These are phyloP conservation scores for Leptodactylus fallax DNA, from an alignment of 2,797 vertebrate genomes.

Conservation along the genomic window DNA sequence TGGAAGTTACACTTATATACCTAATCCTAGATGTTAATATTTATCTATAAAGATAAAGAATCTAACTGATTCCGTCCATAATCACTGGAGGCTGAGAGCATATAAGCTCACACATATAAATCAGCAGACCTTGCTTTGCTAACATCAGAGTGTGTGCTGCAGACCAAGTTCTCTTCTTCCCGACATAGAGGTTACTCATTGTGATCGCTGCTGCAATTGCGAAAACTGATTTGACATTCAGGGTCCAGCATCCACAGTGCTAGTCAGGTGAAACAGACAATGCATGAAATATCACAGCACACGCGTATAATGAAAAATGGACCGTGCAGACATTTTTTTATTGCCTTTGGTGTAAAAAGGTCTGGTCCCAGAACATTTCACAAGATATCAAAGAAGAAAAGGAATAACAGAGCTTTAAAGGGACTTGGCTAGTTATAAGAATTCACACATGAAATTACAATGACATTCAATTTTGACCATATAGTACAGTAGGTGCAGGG, in stretches of 20 bases:
- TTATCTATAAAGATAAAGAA: background rate
- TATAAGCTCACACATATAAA: background rate
- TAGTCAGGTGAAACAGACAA: constrained; percentile 56
- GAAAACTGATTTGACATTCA: constrained; percentile 54
- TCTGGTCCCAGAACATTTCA: constrained; percentile 16
- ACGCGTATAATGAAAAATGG: constrained; percentile 54
- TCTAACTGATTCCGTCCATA: background rate
- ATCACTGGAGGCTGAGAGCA: too few relatives aligned
- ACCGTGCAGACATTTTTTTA: constrained; percentile 34
- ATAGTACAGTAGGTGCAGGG: too few relatives aligned
- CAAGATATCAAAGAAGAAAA: background rate
- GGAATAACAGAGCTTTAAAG: background rate
- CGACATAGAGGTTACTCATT: constrained; percentile 19
- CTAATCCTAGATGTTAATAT: background rate
- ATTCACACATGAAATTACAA: background rate
- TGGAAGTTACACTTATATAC: background rate
- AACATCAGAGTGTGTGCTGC: background rate
- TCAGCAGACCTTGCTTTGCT: background rate
- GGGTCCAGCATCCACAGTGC: constrained; percentile 37
- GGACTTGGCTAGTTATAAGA: background rate
- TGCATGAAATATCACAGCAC: constrained; percentile 59
- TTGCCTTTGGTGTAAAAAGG: constrained; percentile 45
- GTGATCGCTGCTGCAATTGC: constrained; percentile 28
- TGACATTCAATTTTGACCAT: background rate
- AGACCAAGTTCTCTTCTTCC: constrained; percentile 28